Evolutionary conservation across 2,888 invertebrate genomes (phyloP).

Genomic region (Colostygia pectinataria): DNA sequence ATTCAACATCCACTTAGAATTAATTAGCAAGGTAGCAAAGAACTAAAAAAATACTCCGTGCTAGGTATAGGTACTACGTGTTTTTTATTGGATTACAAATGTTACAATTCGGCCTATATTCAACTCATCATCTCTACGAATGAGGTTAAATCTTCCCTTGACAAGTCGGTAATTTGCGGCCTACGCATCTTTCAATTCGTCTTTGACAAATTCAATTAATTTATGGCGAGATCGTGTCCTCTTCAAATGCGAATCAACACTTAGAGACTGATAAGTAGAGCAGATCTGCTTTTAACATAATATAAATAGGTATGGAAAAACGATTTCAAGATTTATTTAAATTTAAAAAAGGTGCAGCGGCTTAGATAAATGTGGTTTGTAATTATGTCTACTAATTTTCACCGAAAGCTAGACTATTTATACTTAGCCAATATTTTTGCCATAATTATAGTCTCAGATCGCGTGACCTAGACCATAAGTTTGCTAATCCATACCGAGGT

Average conservation of each 20-base stretch:
- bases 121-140: constrained; percentile 36
- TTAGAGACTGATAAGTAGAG: too few species aligned
- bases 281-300: too few species aligned
- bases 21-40: constrained; percentile 38
- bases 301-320: too few species aligned
- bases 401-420: constrained; percentile 2
- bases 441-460: constrained; percentile 39
- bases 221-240: constrained; percentile 35
- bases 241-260: constrained; percentile 24
- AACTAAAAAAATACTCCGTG: too few species aligned
- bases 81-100: too few species aligned
- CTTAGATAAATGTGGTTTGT: too few species aligned
- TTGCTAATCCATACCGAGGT: constrained; percentile 73
- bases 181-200: constrained; percentile 38
- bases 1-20: constrained; percentile 39
- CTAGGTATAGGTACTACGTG: too few species aligned
- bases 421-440: constrained; percentile 27
- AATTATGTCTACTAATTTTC: constrained; percentile 29
- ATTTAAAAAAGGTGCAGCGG: too few species aligned
- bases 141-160: constrained; percentile 37
- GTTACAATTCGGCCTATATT: constrained; percentile 19
- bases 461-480: constrained; percentile 69
- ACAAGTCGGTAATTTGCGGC: constrained; percentile 32
- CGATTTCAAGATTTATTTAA: too few species aligned
- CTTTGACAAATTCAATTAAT: constrained; percentile 40